A percentile compares a stretch with the other conserved stretches of the same genome.
These are phyloP conservation scores for Neomicropteryx cornuta DNA, from an alignment of 1,140 invertebrate genomes.

Conservation along the genomic window DNA sequence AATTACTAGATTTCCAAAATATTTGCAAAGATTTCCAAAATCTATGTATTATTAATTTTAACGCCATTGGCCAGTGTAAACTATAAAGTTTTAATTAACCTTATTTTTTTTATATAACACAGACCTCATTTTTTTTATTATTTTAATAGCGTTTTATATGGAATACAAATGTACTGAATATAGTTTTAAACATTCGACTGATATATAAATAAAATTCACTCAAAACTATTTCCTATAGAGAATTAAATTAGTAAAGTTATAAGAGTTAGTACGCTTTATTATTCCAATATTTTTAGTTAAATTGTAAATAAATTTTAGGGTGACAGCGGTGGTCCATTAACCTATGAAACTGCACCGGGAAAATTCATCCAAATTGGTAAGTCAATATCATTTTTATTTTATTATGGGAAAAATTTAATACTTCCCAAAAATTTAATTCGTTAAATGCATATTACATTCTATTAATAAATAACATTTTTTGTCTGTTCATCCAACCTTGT, in stretches of 20 bases:
- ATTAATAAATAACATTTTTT: background rate
- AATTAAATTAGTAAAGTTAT: conserved; percentile 5
- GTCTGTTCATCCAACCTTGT: conserved; percentile 1
- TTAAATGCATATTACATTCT: background rate
- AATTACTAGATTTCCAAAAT: too few relatives aligned
- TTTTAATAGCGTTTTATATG: background rate
- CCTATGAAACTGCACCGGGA: conserved; percentile 26
- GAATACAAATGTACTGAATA: background rate
- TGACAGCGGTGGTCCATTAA: conserved; percentile 46
- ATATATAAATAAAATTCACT: background rate
- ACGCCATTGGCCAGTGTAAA: too few relatives aligned
- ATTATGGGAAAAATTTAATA: background rate
- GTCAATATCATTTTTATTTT: background rate
- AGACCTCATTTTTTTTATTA: too few relatives aligned
- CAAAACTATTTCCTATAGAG: conserved; percentile 1
- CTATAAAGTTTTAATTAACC: too few relatives aligned
- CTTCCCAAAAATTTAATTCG: background rate
- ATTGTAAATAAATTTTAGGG: conserved; percentile 35
- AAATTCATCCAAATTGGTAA: conserved; percentile 37
- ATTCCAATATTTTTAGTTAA: conserved; percentile 8
- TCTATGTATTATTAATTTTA: too few relatives aligned
- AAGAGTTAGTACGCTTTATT: background rate
- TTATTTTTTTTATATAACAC: too few relatives aligned
- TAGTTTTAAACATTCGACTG: too few relatives aligned
- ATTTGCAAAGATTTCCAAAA: too few relatives aligned